phyloP scores from a whole-genome alignment of 2,797 vertebrate species.

The Pseudochromis fuscus region DNA sequence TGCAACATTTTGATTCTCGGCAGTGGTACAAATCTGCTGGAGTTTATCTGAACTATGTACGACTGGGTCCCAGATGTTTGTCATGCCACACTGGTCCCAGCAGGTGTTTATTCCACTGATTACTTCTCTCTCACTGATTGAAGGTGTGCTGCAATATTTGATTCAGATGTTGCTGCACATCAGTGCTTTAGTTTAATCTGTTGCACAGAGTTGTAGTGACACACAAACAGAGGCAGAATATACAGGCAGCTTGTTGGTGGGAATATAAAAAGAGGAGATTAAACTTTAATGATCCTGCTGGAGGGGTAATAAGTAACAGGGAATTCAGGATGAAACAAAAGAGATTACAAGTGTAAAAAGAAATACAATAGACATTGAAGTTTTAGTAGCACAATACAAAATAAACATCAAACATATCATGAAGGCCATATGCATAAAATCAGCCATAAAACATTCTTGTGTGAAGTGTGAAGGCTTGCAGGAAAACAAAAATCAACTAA shows the following conservation, averaged over 20 bases:
- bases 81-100: conserved; percentile 6
- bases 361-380: background rate
- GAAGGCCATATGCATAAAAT: background rate
- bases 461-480: background rate
- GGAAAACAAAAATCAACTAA: background rate
- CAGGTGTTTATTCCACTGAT: conserved; percentile 33
- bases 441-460: background rate
- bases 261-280: background rate
- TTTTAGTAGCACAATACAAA: background rate
- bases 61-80: background rate
- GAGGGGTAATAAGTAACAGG: background rate
- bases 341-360: background rate
- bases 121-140: conserved; percentile 5
- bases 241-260: background rate
- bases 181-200: background rate
- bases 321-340: background rate
- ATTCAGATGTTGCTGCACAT: conserved; percentile 17
- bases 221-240: background rate
- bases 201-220: background rate
- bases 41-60: background rate
- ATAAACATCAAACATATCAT: background rate
- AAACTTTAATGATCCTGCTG: background rate
- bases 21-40: background rate
- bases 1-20: background rate
- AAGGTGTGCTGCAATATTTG: conserved; percentile 10